Percentiles rank a stretch among this genome's conserved stretches.
Evolutionary conservation across 1,140 invertebrate species (phyloP).

Genomic region (Brachionus calyciflorus): DNA sequence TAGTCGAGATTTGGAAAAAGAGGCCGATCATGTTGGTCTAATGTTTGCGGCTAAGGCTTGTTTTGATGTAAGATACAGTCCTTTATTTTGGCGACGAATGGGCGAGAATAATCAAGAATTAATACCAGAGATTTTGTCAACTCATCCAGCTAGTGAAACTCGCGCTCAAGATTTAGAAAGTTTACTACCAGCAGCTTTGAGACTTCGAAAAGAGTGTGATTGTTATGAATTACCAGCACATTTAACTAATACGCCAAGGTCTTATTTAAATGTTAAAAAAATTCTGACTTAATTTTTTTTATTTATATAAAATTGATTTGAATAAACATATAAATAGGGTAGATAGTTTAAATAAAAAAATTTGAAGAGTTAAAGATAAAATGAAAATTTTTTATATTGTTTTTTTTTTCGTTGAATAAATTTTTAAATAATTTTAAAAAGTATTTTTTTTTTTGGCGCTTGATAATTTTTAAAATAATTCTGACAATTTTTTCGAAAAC

Average conservation of each 20-base stretch:
- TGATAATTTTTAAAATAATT: too few species aligned
- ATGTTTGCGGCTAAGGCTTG: constrained; percentile 68
- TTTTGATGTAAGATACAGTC: constrained; percentile 67
- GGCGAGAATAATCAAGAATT: constrained; percentile 50
- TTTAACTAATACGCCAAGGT: background rate
- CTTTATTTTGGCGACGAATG: constrained; percentile 67
- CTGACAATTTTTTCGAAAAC: too few species aligned
- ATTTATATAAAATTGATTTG: too few species aligned
- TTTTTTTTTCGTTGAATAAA: too few species aligned
- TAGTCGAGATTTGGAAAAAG: constrained; percentile 65
- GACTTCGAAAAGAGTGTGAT: constrained; percentile 50
- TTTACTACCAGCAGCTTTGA: constrained; percentile 57
- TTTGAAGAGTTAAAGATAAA: too few species aligned
- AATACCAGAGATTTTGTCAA: constrained; percentile 64
- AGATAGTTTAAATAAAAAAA: too few species aligned
- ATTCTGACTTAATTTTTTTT: background rate
- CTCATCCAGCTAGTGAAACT: constrained; percentile 66
- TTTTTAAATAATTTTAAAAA: too few species aligned
- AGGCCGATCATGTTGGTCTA: constrained; percentile 69
- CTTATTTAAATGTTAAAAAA: constrained; percentile 25
- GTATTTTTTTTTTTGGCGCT: too few species aligned
- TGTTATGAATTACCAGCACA: constrained; percentile 51
- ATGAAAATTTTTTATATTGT: too few species aligned
- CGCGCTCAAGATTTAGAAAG: constrained; percentile 62
- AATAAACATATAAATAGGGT: too few species aligned